Percentiles rank a stretch among this genome's conserved stretches.
These are phyloP conservation scores for Nixonia krombeini DNA, from an alignment of 1,140 invertebrate genomes.

Conservation along the genomic window DNA sequence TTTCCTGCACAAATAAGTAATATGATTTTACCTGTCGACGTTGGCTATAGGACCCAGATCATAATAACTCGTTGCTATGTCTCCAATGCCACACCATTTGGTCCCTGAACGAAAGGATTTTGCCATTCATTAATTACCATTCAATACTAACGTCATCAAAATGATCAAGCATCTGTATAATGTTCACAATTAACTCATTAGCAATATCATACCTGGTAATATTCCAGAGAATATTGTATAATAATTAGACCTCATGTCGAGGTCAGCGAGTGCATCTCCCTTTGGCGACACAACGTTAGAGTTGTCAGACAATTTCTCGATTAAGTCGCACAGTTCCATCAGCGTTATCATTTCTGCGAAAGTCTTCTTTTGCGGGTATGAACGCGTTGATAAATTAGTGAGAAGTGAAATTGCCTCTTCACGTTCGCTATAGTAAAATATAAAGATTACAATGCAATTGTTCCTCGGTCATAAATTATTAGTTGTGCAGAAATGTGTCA, in stretches of 20 bases:
- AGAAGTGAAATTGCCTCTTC: constrained; percentile 76
- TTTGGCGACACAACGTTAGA: constrained; percentile 2
- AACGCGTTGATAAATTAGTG: constrained; percentile 73
- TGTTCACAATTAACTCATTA: background rate
- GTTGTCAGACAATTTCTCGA: constrained; percentile 57
- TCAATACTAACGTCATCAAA: too few species aligned
- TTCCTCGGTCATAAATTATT: too few species aligned
- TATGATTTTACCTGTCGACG: constrained; percentile 77
- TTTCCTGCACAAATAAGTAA: too few species aligned
- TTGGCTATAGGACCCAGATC: constrained; percentile 81
- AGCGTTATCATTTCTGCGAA: constrained; percentile 81
- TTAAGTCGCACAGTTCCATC: constrained; percentile 81
- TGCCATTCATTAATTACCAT: background rate
- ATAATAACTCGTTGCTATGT: constrained; percentile 86
- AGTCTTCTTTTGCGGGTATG: constrained; percentile 75
- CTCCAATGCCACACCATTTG: constrained; percentile 91
- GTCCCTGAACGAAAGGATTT: constrained; percentile 80
- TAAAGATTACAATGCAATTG: constrained; percentile 1
- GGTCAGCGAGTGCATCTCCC: background rate
- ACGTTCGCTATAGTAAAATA: constrained; percentile 74
- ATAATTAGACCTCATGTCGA: constrained; percentile 12
- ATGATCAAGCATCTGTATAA: too few species aligned
- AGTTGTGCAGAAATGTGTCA: too few species aligned
- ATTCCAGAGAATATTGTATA: constrained; percentile 77
- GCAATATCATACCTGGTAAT: constrained; percentile 79